phyloP scores from a whole-genome alignment of 1,140 invertebrate species.

The Drosophila athabasca region DNA sequence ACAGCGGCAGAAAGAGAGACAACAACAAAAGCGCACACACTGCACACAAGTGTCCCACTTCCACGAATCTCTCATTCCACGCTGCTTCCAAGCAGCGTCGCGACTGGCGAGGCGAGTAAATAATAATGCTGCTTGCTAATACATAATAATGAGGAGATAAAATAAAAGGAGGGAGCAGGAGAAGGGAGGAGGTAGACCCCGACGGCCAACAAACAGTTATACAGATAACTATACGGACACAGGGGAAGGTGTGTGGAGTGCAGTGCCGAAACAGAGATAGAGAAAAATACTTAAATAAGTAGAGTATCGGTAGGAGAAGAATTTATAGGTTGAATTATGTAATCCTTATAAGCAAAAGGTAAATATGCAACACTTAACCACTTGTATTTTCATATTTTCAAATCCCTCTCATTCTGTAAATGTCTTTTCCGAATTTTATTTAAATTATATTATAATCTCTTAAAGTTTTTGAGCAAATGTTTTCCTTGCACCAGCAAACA shows the following conservation, averaged over 20 bases:
- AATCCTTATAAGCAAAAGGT: too few relatives aligned
- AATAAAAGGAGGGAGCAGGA: not conserved
- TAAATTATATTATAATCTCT: too few relatives aligned
- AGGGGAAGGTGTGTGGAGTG: not conserved
- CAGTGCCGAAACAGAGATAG: conserved; percentile 2
- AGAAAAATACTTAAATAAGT: conserved; percentile 8
- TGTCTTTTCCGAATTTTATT: too few relatives aligned
- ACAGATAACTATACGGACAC: conserved; percentile 32
- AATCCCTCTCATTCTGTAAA: too few relatives aligned
- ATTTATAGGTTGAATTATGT: too few relatives aligned
- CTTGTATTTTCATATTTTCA: not conserved
- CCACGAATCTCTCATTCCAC: conserved; percentile 80
- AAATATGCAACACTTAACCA: too few relatives aligned
- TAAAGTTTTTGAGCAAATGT: too few relatives aligned
- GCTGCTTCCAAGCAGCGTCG: conserved; percentile 52
- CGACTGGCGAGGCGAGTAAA: conserved; percentile 43
- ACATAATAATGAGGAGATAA: conserved; percentile 67
- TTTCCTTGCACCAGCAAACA: too few relatives aligned
- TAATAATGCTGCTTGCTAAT: conserved; percentile 68
- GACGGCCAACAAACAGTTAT: conserved; percentile 49
- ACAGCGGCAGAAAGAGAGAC: too few relatives aligned
- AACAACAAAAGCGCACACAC: conserved; percentile 54
- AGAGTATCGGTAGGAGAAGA: too few relatives aligned
- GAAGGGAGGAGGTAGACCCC: conserved; percentile 11
- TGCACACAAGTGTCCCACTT: conserved; percentile 83